Conservation (phyloP, 2,888 invertebrate genomes). For the Hydraecia micacea region DNA sequence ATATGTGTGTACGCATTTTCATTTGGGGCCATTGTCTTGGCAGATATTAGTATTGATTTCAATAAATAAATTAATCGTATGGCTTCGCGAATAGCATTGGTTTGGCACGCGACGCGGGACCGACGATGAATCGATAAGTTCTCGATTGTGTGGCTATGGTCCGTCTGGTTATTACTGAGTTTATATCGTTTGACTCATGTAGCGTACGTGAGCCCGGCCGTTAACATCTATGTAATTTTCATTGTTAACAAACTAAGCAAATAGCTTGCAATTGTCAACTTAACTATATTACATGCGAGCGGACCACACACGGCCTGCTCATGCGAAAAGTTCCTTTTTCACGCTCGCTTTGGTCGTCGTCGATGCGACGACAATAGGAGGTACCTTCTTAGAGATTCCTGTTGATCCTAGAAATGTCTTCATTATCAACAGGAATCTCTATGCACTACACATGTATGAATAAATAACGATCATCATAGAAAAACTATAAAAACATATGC, state of each 20-base stretch:
- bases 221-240: constrained; percentile 86
- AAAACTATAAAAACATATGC: not conserved
- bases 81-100: constrained; percentile 85
- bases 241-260: constrained; percentile 82
- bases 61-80: constrained; percentile 90
- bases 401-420: not conserved
- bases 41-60: constrained; percentile 90
- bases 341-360: not conserved
- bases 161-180: constrained; percentile 79
- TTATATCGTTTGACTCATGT: constrained; percentile 87
- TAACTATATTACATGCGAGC: constrained; percentile 37
- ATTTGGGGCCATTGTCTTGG: constrained; percentile 89
- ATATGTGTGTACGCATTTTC: constrained; percentile 89
- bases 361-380: not conserved
- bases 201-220: constrained; percentile 84
- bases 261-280: constrained; percentile 65
- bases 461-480: not conserved
- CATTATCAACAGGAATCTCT: too few relatives aligned
- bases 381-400: not conserved
- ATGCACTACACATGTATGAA: not conserved
- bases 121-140: constrained; percentile 86
- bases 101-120: constrained; percentile 88
- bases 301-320: constrained; percentile 56
- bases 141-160: constrained; percentile 80
- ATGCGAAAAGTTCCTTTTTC: constrained; percentile 19